These are phyloP conservation scores for Tyto alba DNA, from an alignment of 2,113 vertebrate genomes.

Conservation along the genomic window DNA sequence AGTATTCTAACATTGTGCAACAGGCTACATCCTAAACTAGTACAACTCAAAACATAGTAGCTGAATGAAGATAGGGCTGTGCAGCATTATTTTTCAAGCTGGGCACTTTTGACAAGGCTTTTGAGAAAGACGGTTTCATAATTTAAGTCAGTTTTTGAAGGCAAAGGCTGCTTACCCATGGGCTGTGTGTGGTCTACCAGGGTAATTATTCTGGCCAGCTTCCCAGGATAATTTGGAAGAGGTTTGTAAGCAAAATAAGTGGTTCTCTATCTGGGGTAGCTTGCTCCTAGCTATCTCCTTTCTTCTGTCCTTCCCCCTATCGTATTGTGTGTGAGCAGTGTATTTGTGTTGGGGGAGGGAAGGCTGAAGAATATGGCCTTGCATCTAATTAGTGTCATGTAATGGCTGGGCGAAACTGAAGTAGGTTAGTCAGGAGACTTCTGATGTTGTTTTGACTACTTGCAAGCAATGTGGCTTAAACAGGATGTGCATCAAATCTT, in stretches of 20 bases:
- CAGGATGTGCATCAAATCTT: not conserved
- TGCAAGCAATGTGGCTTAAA: not conserved
- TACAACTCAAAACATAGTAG: not conserved
- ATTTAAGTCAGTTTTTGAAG: not conserved
- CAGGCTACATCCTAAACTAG: not conserved
- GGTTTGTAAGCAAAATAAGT: not conserved
- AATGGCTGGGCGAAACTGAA: not conserved
- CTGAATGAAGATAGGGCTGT: not conserved
- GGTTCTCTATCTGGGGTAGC: not conserved
- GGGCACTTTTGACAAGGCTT: not conserved
- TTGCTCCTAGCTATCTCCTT: not conserved
- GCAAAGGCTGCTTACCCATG: not conserved
- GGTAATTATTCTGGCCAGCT: slow-evolving; percentile 18
- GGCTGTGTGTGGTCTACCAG: slow-evolving; percentile 28
- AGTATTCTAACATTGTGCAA: not conserved
- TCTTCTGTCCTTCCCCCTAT: not conserved
- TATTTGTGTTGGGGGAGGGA: not conserved
- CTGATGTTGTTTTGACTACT: not conserved
- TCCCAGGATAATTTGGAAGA: not conserved
- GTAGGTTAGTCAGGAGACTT: not conserved
- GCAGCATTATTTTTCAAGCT: not conserved
- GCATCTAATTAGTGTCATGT: not conserved
- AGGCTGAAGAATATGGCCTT: not conserved
- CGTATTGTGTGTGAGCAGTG: not conserved
- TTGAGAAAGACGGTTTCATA: not conserved